phyloP scores from a whole-genome alignment of 2,113 vertebrate genomes.

The Coregonus clupeaformis region DNA sequence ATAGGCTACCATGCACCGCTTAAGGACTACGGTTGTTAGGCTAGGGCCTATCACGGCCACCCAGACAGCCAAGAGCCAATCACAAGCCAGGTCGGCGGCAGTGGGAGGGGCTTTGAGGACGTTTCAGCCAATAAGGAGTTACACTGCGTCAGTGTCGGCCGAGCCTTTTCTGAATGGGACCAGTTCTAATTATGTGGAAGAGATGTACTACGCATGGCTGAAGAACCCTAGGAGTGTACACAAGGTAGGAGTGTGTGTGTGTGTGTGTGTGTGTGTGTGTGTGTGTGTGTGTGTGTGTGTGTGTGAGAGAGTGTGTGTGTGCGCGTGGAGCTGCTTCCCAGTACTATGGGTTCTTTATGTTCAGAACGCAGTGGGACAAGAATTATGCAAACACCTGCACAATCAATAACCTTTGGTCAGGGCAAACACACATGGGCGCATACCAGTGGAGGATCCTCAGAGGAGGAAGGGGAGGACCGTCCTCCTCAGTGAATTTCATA shows the following conservation, averaged over 20 bases:
- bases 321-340: background rate
- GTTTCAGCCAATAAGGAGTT: slow-evolving; percentile 76
- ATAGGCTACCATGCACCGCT: slow-evolving; percentile 82
- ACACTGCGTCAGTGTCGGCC: slow-evolving; percentile 77
- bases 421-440: no score
- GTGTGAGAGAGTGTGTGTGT: no score
- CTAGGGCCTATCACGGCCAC: slow-evolving; percentile 82
- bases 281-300: no score
- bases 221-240: slow-evolving; percentile 94
- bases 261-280: slow-evolving; percentile 13
- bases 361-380: slow-evolving; percentile 16
- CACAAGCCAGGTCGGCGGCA: slow-evolving; percentile 64
- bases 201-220: slow-evolving; percentile 96
- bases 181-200: slow-evolving; percentile 94
- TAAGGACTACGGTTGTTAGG: slow-evolving; percentile 87
- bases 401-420: no score
- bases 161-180: slow-evolving; percentile 92
- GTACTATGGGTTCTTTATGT: background rate
- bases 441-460: no score
- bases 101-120: slow-evolving; percentile 76
- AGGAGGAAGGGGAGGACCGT: no score
- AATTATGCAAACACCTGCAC: slow-evolving; percentile 17
- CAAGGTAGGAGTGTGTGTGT: slow-evolving; percentile 80
- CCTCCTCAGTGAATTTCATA: no score
- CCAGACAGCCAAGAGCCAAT: slow-evolving; percentile 76